Evolutionary conservation across 2,797 vertebrate species (phyloP).

Genomic region (Neosilurus mollespiculum): DNA sequence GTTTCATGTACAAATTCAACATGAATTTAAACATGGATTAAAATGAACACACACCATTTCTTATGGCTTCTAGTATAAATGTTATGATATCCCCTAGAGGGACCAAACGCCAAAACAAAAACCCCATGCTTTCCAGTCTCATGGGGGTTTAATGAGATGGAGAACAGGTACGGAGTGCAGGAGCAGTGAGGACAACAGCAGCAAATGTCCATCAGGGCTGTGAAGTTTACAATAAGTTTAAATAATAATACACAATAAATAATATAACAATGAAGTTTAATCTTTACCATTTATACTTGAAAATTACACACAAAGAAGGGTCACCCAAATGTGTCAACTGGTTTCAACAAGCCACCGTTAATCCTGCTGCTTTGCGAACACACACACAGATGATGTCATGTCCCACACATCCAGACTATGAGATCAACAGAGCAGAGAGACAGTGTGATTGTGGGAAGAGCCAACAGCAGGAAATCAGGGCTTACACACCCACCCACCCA

Average conservation of each 20-base stretch:
- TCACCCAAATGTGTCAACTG: conserved; percentile 17
- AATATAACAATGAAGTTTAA: too few species aligned
- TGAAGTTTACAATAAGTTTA: not conserved
- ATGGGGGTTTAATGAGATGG: not conserved
- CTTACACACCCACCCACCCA: conserved; percentile 18
- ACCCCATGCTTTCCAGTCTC: not conserved
- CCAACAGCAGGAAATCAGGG: conserved; percentile 51
- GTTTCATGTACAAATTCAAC: too few species aligned
- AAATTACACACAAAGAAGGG: conserved; percentile 61
- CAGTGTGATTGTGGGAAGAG: conserved; percentile 12
- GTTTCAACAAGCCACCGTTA: conserved; percentile 61
- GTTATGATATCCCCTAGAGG: too few species aligned
- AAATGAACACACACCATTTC: too few species aligned
- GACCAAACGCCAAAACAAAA: too few species aligned
- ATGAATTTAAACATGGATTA: too few species aligned
- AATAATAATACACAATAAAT: not conserved
- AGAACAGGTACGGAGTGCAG: not conserved
- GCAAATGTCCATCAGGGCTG: not conserved
- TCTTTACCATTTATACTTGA: not conserved
- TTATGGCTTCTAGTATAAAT: too few species aligned
- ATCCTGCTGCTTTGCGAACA: conserved; percentile 47
- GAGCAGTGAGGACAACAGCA: too few species aligned
- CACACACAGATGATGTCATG: conserved; percentile 34
- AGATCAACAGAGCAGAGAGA: conserved; percentile 56
- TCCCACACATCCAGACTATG: conserved; percentile 53